These are phyloP conservation scores for Drosophila limbata DNA, from an alignment of 2,888 invertebrate species.

Conservation along the genomic window DNA sequence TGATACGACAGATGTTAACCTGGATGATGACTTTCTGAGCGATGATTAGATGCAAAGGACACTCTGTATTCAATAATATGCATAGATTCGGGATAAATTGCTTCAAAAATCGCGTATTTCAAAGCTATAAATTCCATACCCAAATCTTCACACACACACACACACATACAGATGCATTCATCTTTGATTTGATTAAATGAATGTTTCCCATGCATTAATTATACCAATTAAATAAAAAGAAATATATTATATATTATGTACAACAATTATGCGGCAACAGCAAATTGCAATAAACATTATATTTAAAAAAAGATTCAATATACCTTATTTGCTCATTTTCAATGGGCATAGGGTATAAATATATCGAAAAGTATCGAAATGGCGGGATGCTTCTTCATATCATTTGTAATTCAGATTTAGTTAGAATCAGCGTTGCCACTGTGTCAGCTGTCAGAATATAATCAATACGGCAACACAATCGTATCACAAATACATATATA, in stretches of 20 bases:
- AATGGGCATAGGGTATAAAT: too few species aligned
- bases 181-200: slow-evolving; percentile 67
- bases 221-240: slow-evolving; percentile 57
- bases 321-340: too few species aligned
- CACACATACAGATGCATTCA: slow-evolving; percentile 53
- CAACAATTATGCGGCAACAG: slow-evolving; percentile 49
- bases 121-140: slow-evolving; percentile 65
- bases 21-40: slow-evolving; percentile 89
- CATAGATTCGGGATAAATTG: slow-evolving; percentile 38
- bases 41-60: slow-evolving; percentile 84
- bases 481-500: slow-evolving; percentile 43
- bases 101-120: slow-evolving; percentile 48
- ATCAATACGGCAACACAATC: slow-evolving; percentile 49
- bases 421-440: slow-evolving; percentile 43
- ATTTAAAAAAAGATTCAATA: background rate
- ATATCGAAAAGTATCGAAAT: background rate
- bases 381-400: slow-evolving; percentile 14
- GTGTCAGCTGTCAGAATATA: slow-evolving; percentile 34
- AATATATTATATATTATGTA: slow-evolving; percentile 68
- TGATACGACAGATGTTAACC: slow-evolving; percentile 90
- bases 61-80: slow-evolving; percentile 49
- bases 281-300: slow-evolving; percentile 18
- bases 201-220: slow-evolving; percentile 68
- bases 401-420: slow-evolving; percentile 17
- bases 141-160: slow-evolving; percentile 21